phyloP scores from a whole-genome alignment of 1,140 invertebrate genomes.

The Bilobella aurantiaca region DNA sequence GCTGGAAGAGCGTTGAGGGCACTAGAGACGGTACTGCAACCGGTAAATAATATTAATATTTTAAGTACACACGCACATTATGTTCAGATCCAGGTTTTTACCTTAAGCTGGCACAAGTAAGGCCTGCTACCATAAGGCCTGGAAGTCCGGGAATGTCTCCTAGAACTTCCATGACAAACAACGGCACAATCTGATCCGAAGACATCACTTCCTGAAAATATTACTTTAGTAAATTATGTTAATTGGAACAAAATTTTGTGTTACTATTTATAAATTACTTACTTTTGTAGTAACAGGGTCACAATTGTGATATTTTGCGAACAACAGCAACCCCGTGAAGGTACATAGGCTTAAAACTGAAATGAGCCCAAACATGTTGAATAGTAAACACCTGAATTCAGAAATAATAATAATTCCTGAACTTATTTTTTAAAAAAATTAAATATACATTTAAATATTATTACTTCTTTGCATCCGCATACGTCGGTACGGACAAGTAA shows the following conservation, averaged over 20 bases:
- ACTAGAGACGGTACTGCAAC: conserved; percentile 40
- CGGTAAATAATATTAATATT: too few species aligned
- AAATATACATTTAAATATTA: too few species aligned
- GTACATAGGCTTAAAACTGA: conserved; percentile 61
- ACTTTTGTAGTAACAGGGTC: conserved; percentile 40
- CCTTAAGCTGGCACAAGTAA: conserved; percentile 49
- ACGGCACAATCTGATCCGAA: conserved; percentile 42
- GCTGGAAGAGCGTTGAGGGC: conserved; percentile 18
- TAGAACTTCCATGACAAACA: conserved; percentile 48
- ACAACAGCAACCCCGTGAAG: conserved; percentile 51
- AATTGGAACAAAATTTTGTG: not conserved
- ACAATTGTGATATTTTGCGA: conserved; percentile 44
- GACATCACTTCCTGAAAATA: conserved; percentile 34
- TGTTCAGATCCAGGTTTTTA: conserved; percentile 43
- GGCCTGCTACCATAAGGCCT: conserved; percentile 48
- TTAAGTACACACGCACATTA: too few species aligned
- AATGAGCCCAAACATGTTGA: conserved; percentile 53
- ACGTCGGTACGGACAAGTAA: conserved; percentile 21
- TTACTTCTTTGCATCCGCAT: too few species aligned
- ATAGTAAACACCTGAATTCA: conserved; percentile 54
- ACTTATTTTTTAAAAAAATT: too few species aligned
- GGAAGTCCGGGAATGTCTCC: conserved; percentile 41
- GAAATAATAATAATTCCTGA: too few species aligned
- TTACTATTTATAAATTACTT: not conserved
- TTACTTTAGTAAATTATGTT: not conserved